Conservation (phyloP, 2,113 vertebrate genomes). For the Podocnemis expansa region DNA sequence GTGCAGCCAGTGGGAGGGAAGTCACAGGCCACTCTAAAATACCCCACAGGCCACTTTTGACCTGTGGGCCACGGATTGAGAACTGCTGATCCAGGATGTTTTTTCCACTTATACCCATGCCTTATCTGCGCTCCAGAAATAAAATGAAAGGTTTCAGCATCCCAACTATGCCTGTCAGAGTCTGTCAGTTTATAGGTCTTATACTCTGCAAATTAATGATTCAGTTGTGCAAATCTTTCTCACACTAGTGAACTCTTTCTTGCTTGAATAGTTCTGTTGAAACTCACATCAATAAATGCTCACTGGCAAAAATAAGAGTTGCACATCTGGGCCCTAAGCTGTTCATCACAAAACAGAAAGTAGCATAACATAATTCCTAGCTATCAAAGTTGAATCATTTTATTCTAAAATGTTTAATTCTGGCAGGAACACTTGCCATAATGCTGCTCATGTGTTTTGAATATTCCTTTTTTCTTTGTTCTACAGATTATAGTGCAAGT, state of each 20-base stretch:
- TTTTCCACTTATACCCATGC: background rate
- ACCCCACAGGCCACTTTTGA: too few species aligned
- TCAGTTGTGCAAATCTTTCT: background rate
- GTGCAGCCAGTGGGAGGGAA: too few species aligned
- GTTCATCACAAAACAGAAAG: background rate
- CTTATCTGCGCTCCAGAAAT: background rate
- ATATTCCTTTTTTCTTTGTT: background rate
- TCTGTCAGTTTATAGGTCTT: background rate
- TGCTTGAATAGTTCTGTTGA: background rate
- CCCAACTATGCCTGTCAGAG: background rate
- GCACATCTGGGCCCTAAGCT: background rate
- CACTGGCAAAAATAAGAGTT: background rate
- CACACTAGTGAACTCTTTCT: background rate
- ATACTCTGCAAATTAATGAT: background rate
- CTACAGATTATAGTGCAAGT: slow-evolving; percentile 86
- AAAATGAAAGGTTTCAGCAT: background rate
- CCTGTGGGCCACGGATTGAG: too few species aligned
- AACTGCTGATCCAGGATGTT: background rate
- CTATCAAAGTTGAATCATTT: background rate
- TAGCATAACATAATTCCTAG: background rate
- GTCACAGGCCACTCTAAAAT: too few species aligned
- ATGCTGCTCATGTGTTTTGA: background rate
- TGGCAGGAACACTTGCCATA: background rate
- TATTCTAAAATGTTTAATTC: background rate
- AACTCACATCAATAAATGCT: background rate